Evolutionary conservation across 2,797 vertebrate genomes (phyloP).

Genomic region (Typhlichthys eigenmanni): DNA sequence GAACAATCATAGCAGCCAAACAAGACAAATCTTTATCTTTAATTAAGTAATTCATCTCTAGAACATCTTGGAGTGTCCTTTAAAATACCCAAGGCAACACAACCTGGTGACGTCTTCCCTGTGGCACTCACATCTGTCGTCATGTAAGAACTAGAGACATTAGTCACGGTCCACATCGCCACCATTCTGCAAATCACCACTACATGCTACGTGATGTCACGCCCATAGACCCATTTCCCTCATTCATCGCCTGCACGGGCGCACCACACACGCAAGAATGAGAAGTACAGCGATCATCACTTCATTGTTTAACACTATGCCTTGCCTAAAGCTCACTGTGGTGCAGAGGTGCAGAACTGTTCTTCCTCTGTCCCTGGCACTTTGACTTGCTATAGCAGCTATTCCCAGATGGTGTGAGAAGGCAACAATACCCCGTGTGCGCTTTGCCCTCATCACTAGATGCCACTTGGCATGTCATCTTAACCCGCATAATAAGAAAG

Average conservation of each 20-base stretch:
- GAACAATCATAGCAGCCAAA: no score
- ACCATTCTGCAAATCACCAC: constrained; percentile 27
- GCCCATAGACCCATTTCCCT: constrained; percentile 23
- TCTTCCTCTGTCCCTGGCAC: constrained; percentile 39
- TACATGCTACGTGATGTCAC: no score
- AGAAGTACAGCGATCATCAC: no score
- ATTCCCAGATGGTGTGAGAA: constrained; percentile 48
- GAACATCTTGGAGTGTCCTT: constrained; percentile 38
- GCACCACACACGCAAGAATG: constrained; percentile 22
- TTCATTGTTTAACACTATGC: constrained; percentile 8
- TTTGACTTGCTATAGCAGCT: constrained; percentile 29
- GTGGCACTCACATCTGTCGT: constrained; percentile 49
- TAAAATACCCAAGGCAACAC: constrained; percentile 28
- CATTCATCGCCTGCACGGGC: constrained; percentile 13
- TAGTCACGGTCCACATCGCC: constrained; percentile 38
- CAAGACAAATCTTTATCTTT: no score
- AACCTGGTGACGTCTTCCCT: constrained; percentile 51
- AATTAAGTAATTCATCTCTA: no score
- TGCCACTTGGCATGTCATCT: constrained; percentile 33
- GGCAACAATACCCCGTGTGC: constrained; percentile 27
- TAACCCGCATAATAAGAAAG: background rate
- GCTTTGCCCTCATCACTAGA: constrained; percentile 35
- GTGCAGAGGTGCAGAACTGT: constrained; percentile 23
- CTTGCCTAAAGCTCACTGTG: constrained; percentile 12
- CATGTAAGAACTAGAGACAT: constrained; percentile 38